Percentiles rank a stretch among this genome's conserved stretches.
Conservation (phyloP, 2,888 invertebrate genomes). For the Noctua janthe region DNA sequence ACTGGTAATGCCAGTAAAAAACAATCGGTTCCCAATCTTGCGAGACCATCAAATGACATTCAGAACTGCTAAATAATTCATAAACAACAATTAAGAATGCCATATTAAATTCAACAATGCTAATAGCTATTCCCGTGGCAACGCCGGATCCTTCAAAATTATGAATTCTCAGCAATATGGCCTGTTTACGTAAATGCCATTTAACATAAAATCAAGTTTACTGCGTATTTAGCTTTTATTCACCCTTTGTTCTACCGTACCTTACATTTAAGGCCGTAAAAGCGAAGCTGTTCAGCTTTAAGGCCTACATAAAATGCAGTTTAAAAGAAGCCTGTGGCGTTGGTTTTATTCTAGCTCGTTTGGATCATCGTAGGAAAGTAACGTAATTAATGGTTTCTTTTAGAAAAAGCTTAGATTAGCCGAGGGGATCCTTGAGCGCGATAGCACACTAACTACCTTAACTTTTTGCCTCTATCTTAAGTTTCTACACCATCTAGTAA, state of each 20-base stretch:
- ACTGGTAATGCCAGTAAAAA: slow-evolving; percentile 13
- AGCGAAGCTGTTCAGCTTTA: slow-evolving; percentile 39
- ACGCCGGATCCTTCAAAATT: slow-evolving; percentile 51
- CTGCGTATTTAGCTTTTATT: slow-evolving; percentile 53
- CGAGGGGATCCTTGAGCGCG: slow-evolving; percentile 11
- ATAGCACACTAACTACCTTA: slow-evolving; percentile 31
- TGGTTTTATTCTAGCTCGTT: slow-evolving; percentile 51
- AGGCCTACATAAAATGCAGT: slow-evolving; percentile 49
- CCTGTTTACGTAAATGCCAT: slow-evolving; percentile 51
- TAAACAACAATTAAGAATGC: slow-evolving; percentile 45
- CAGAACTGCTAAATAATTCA: slow-evolving; percentile 56
- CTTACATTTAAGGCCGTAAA: slow-evolving; percentile 46
- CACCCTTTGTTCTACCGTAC: slow-evolving; percentile 49
- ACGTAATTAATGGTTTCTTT: slow-evolving; percentile 44
- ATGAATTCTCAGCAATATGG: slow-evolving; percentile 49
- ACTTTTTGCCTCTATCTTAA: slow-evolving; percentile 22
- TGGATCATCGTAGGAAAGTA: slow-evolving; percentile 36
- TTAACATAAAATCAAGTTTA: slow-evolving; percentile 60
- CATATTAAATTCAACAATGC: slow-evolving; percentile 50
- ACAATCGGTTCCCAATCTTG: slow-evolving; percentile 33
- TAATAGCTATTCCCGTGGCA: slow-evolving; percentile 31
- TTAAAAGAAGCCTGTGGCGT: slow-evolving; percentile 39
- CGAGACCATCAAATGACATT: slow-evolving; percentile 30
- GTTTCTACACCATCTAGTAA: slow-evolving; percentile 27
- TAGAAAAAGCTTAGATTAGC: slow-evolving; percentile 41